Conservation (phyloP, 2,888 invertebrate species). For the Phania funesta region DNA sequence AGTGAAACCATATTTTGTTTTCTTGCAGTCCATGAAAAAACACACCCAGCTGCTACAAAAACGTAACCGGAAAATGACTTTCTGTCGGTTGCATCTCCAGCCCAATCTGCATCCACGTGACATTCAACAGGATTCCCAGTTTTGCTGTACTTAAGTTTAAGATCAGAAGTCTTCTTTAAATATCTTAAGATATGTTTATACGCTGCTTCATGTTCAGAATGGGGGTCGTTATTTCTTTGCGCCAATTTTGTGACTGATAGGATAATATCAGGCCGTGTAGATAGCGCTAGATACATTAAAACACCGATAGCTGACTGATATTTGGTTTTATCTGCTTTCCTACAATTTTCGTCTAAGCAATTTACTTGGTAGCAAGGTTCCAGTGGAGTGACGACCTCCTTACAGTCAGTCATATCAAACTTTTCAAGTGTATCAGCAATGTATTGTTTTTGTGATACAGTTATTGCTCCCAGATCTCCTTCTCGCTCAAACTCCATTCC, state of each 20-base stretch:
- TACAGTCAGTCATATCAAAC: neutral
- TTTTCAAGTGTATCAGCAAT: neutral
- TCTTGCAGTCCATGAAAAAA: too few relatives aligned
- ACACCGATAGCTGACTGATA: slow-evolving; percentile 64
- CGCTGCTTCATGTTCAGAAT: slow-evolving; percentile 20
- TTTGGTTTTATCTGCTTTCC: neutral
- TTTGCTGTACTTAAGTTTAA: slow-evolving; percentile 7
- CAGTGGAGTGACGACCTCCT: slow-evolving; percentile 11
- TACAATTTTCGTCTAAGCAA: slow-evolving; percentile 24
- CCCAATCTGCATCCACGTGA: slow-evolving; percentile 38
- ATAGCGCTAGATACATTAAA: slow-evolving; percentile 65
- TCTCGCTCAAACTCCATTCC: slow-evolving; percentile 44
- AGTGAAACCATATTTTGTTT: too few relatives aligned
- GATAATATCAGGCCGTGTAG: slow-evolving; percentile 64
- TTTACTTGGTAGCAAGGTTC: slow-evolving; percentile 28
- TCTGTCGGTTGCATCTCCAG: slow-evolving; percentile 8
- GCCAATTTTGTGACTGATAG: slow-evolving; percentile 59
- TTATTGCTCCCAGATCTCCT: slow-evolving; percentile 2
- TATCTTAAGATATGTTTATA: slow-evolving; percentile 17
- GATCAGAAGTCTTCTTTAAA: neutral
- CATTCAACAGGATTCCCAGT: slow-evolving; percentile 21
- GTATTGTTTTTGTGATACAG: slow-evolving; percentile 2
- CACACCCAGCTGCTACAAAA: neutral
- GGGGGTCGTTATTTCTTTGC: slow-evolving; percentile 16
- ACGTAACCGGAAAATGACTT: slow-evolving; percentile 24